Percentiles rank a stretch among this genome's conserved stretches.
Conservation (phyloP, 2,888 invertebrate species). For the Tillus elongatus region DNA sequence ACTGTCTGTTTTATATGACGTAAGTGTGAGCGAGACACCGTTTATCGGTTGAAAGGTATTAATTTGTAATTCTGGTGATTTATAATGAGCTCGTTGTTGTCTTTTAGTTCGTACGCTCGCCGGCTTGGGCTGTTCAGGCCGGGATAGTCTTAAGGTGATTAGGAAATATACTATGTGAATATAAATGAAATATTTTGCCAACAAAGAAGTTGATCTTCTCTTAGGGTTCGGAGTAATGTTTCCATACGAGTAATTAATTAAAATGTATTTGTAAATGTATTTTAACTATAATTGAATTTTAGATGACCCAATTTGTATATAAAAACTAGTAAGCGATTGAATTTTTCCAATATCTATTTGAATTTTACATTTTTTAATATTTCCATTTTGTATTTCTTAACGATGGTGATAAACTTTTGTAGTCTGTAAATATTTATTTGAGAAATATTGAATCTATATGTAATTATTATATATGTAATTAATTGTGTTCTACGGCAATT, state of each 20-base stretch:
- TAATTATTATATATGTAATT: slow-evolving; percentile 35
- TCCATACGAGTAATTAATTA: slow-evolving; percentile 26
- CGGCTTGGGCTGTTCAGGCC: slow-evolving; percentile 29
- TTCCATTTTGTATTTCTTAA: slow-evolving; percentile 32
- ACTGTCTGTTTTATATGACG: too few species aligned
- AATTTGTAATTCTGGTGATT: slow-evolving; percentile 17
- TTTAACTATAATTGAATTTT: slow-evolving; percentile 31
- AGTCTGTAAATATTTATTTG: slow-evolving; percentile 40
- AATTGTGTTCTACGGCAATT: too few species aligned
- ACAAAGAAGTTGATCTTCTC: slow-evolving; percentile 34
- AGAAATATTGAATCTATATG: slow-evolving; percentile 39
- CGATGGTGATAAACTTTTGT: slow-evolving; percentile 36
- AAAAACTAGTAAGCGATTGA: slow-evolving; percentile 26
- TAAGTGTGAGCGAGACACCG: too few species aligned
- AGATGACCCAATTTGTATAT: slow-evolving; percentile 35
- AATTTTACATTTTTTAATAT: slow-evolving; percentile 31
- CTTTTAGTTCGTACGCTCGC: slow-evolving; percentile 33
- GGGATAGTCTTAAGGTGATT: slow-evolving; percentile 26
- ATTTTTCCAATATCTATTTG: slow-evolving; percentile 25
- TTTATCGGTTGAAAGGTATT: too few species aligned
- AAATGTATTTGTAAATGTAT: slow-evolving; percentile 34
- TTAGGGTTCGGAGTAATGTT: slow-evolving; percentile 28
- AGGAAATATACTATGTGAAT: slow-evolving; percentile 26
- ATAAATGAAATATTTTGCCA: slow-evolving; percentile 31
- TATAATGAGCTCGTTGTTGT: slow-evolving; percentile 16